phyloP scores from a whole-genome alignment of 2,113 vertebrate species.

The Chaetops frenatus region DNA sequence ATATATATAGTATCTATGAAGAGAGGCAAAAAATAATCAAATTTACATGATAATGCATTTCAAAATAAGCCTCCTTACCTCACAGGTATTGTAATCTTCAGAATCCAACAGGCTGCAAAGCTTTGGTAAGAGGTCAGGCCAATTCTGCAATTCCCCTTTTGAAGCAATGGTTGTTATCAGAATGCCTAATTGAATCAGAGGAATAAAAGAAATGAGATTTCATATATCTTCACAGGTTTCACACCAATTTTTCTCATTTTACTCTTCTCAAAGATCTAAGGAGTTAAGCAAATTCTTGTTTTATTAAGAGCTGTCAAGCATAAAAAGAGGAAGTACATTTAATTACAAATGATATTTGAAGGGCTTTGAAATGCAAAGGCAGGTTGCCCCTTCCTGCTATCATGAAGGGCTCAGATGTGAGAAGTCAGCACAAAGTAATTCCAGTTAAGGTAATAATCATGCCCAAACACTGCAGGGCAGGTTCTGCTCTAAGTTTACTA shows the following conservation, averaged over 20 bases:
- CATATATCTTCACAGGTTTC: background rate
- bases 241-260: background rate
- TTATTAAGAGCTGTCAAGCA: background rate
- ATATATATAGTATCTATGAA: background rate
- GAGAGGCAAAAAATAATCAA: background rate
- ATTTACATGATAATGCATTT: background rate
- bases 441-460: background rate
- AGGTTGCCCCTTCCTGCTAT: background rate
- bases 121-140: slow-evolving; percentile 93
- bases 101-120: slow-evolving; percentile 91
- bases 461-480: background rate
- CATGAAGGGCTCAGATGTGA: background rate
- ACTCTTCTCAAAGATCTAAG: background rate
- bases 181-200: slow-evolving; percentile 73
- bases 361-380: background rate
- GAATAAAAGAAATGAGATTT: background rate
- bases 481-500: background rate
- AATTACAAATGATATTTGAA: background rate
- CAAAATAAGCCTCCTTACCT: slow-evolving; percentile 71
- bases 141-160: slow-evolving; percentile 92
- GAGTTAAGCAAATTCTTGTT: background rate
- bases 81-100: slow-evolving; percentile 96
- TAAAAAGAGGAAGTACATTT: background rate
- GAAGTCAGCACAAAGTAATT: background rate
- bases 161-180: slow-evolving; percentile 97